Percentiles rank a stretch among this genome's conserved stretches.
Evolutionary conservation across 92 coral and sea anemone genomes (phyloP).

Genomic region (Heteractis magnifica): DNA sequence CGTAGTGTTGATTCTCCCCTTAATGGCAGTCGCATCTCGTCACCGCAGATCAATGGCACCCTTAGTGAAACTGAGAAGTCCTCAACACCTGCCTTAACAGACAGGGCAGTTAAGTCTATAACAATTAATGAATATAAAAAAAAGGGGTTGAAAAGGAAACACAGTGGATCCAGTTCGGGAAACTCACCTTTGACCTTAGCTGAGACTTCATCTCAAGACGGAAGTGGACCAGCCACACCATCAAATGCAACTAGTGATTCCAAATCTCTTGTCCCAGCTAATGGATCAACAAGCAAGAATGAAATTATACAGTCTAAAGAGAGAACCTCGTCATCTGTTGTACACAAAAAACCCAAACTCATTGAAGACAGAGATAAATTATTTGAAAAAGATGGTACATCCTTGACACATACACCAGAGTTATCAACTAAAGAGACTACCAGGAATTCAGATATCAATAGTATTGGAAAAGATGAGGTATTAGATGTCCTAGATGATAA

Average conservation of each 20-base stretch:
- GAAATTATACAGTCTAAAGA: constrained; percentile 11
- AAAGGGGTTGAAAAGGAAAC: constrained; percentile 79
- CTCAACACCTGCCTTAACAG: constrained; percentile 54
- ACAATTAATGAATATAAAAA: constrained; percentile 67
- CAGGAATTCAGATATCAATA: not conserved
- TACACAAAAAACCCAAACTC: constrained; percentile 17
- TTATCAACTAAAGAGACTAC: not conserved
- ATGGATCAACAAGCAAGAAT: constrained; percentile 6
- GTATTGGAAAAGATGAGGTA: not conserved
- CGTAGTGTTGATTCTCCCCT: constrained; percentile 86
- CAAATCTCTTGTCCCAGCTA: constrained; percentile 30
- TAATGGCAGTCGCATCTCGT: constrained; percentile 79
- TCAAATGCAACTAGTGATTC: constrained; percentile 6
- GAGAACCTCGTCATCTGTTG: not conserved
- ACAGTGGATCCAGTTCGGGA: constrained; percentile 72
- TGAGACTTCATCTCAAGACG: constrained; percentile 44
- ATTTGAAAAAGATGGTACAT: constrained; percentile 1
- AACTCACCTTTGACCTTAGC: constrained; percentile 67
- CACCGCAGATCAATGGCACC: constrained; percentile 91
- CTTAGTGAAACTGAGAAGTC: constrained; percentile 61
- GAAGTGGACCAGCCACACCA: constrained; percentile 50
- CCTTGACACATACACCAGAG: not conserved
- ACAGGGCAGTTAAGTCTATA: constrained; percentile 57
- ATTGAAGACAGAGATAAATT: not conserved
- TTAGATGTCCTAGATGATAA: not conserved